These are phyloP conservation scores for Argyrosomus regius DNA, from an alignment of 2,797 vertebrate species.

Conservation along the genomic window DNA sequence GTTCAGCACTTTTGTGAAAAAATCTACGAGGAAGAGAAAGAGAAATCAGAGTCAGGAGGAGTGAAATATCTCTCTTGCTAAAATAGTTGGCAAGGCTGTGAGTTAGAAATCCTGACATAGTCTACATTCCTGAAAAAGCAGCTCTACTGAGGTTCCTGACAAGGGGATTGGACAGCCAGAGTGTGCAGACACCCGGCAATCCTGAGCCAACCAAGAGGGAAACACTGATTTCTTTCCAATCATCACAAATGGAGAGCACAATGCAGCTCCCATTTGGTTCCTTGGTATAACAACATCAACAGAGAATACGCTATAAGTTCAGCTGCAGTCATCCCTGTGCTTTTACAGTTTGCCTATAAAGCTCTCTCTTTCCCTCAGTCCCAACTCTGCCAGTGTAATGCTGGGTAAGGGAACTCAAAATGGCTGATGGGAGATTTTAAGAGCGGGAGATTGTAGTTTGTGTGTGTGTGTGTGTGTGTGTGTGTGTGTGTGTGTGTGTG, in stretches of 20 bases:
- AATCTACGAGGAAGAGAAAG: not conserved
- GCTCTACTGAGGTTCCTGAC: not conserved
- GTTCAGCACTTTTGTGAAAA: slow-evolving; percentile 4
- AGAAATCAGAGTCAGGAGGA: slow-evolving; percentile 2
- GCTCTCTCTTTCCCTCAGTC: slow-evolving; percentile 11
- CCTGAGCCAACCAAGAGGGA: not conserved
- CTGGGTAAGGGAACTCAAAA: slow-evolving; percentile 51
- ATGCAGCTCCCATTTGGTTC: slow-evolving; percentile 3
- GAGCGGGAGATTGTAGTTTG: slow-evolving; percentile 18
- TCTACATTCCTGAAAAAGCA: slow-evolving; percentile 12
- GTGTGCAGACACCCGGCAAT: slow-evolving; percentile 22
- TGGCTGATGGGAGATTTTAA: slow-evolving; percentile 39
- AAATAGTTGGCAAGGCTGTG: slow-evolving; percentile 15
- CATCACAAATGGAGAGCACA: not conserved
- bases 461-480: not conserved
- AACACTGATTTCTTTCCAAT: slow-evolving; percentile 2
- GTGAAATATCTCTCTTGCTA: slow-evolving; percentile 6
- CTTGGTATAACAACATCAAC: slow-evolving; percentile 6
- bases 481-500: slow-evolving; percentile 19
- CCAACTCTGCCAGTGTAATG: slow-evolving; percentile 31
- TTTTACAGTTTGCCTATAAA: not conserved
- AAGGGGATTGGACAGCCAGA: not conserved
- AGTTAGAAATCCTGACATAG: slow-evolving; percentile 7
- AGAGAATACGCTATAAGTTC: not conserved
- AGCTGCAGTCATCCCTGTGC: not conserved